These are phyloP conservation scores for Esox niger DNA, from an alignment of 2,113 vertebrate species.

Conservation along the genomic window DNA sequence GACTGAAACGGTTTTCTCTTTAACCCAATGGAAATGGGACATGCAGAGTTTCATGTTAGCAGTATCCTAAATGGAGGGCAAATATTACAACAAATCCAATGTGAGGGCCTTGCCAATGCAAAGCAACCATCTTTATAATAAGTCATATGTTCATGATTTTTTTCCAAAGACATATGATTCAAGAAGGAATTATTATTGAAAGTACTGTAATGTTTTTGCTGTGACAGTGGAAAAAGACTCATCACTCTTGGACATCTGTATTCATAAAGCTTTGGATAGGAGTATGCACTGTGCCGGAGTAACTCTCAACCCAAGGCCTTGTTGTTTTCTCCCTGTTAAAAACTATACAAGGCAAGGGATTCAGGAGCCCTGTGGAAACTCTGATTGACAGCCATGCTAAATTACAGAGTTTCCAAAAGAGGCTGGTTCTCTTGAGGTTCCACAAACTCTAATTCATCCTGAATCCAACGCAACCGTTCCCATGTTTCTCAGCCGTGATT, in stretches of 20 bases:
- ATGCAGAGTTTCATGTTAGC: too few species aligned
- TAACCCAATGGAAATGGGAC: too few species aligned
- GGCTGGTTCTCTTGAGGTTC: slow-evolving; percentile 46
- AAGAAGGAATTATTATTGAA: too few species aligned
- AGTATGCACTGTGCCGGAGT: slow-evolving; percentile 27
- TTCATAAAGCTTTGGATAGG: slow-evolving; percentile 21
- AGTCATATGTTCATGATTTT: too few species aligned
- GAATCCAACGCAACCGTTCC: slow-evolving; percentile 57
- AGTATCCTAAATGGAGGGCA: too few species aligned
- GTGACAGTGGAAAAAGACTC: too few species aligned
- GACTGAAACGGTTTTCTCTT: too few species aligned
- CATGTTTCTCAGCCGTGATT: slow-evolving; percentile 55
- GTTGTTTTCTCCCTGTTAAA: slow-evolving; percentile 46
- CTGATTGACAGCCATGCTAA: slow-evolving; percentile 72
- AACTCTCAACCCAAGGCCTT: slow-evolving; percentile 36
- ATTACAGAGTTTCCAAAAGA: slow-evolving; percentile 64
- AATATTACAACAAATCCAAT: too few species aligned
- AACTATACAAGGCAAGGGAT: slow-evolving; percentile 33
- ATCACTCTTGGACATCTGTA: slow-evolving; percentile 35
- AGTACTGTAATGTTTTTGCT: too few species aligned
- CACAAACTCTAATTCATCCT: slow-evolving; percentile 56
- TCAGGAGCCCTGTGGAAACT: slow-evolving; percentile 48
- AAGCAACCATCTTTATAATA: too few species aligned
- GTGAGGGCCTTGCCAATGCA: too few species aligned
- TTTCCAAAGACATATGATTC: too few species aligned